Conservation (phyloP, 1,140 invertebrate species). For the Drosophila eugracilis region DNA sequence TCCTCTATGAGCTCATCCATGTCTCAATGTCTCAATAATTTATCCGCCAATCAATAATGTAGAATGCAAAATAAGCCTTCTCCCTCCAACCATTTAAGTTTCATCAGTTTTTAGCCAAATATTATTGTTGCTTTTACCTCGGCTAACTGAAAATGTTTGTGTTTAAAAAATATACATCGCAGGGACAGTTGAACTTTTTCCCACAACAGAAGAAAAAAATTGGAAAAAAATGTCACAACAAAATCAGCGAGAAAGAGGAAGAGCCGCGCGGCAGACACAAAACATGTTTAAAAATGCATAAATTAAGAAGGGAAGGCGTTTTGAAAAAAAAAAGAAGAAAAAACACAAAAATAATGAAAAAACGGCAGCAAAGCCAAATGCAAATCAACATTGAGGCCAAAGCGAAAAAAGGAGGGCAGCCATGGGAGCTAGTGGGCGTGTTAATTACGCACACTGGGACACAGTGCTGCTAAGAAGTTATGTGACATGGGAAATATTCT, state of each 20-base stretch:
- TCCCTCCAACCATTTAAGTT: slow-evolving; percentile 17
- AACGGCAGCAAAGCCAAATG: slow-evolving; percentile 56
- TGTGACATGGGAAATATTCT: not conserved
- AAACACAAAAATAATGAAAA: slow-evolving; percentile 38
- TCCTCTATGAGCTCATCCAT: slow-evolving; percentile 23
- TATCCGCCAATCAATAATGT: slow-evolving; percentile 32
- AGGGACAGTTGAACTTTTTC: slow-evolving; percentile 56
- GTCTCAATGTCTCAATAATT: slow-evolving; percentile 20
- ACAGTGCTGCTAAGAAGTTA: slow-evolving; percentile 24
- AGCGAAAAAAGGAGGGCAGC: slow-evolving; percentile 32
- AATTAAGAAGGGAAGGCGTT: slow-evolving; percentile 49
- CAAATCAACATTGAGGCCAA: slow-evolving; percentile 55
- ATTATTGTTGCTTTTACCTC: slow-evolving; percentile 17
- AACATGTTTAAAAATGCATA: slow-evolving; percentile 80
- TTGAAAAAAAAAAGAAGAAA: slow-evolving; percentile 21
- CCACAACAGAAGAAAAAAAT: slow-evolving; percentile 51
- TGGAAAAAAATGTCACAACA: slow-evolving; percentile 55
- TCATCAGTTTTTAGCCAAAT: slow-evolving; percentile 21
- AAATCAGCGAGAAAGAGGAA: slow-evolving; percentile 16
- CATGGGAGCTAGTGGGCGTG: slow-evolving; percentile 57
- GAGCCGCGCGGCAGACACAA: slow-evolving; percentile 37
- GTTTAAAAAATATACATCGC: slow-evolving; percentile 5
- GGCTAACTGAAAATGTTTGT: slow-evolving; percentile 3
- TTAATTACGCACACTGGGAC: slow-evolving; percentile 37
- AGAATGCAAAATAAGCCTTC: slow-evolving; percentile 24